Base-by-base conservation (phyloP, 1,140 invertebrate species). In the Nebria ingens region DNA sequence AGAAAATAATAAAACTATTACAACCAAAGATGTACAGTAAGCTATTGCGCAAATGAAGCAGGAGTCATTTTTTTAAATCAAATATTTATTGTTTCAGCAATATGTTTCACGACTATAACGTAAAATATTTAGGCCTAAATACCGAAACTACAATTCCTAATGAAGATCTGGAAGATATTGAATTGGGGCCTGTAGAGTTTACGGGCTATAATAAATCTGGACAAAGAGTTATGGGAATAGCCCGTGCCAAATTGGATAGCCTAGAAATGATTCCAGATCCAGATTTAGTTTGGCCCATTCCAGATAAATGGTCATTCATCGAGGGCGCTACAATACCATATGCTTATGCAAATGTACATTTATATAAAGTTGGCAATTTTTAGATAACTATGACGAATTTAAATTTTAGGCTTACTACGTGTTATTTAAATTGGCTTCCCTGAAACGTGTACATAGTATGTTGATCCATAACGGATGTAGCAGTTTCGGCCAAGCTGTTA, bases 401-500 rank as follows among this genome's bases (percentile, higher is more conserved):
- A 45, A 52, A 42, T 63, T 63, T 17, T 58, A 71, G 68, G 69
- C 70, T 12, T 84, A 81, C 65, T 83, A 83, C 67, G 77, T 79
- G n/a, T 67, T 86, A 4, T 65, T 82, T 25, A 66, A 76, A 23
- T 68, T 78, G 56, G 82, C 75, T 2, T 61, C 69, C 29, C 66
- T 85, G 13, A 66, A 71, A 60, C 67, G 68, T 58, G 80, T 79
- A 13, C 78, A 85, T 52, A 75, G 66, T 1, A 69, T 87, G 11
- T 67, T 88, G 1, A 79, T 88, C 45, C 84, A 87, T 63, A 80
- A 81, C 51, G 86, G 83, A 13, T 77, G 78, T 59, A 83, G 84
- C 19, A 81, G 81, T 53, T 76, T 87, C 22, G 86, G 86, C 1
- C 78, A 85, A 65, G 85, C 85, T 15, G 78, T 81, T n/a, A 85